Evolutionary conservation across 2,888 invertebrate genomes (phyloP).

Genomic region (Drosophila histrio): DNA sequence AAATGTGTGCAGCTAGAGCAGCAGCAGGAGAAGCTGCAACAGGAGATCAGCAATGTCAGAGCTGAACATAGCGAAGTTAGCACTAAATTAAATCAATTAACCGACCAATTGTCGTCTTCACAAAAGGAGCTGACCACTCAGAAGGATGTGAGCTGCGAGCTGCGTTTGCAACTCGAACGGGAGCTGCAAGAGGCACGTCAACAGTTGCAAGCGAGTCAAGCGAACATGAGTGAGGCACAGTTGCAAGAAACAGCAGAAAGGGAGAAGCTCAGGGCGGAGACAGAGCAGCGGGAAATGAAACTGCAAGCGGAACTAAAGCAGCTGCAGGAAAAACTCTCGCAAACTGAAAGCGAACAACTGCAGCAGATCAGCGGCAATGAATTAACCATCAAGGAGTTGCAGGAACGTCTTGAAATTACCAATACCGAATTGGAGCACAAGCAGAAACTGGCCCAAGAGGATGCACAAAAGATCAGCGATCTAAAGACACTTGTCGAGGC

Average conservation of each 20-base stretch:
- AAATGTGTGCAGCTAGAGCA: constrained; percentile 56
- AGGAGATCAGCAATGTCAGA: constrained; percentile 54
- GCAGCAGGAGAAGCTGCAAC: constrained; percentile 63
- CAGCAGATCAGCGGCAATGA: constrained; percentile 57
- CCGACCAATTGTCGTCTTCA: constrained; percentile 58
- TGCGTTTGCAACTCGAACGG: constrained; percentile 62
- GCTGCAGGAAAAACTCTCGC: constrained; percentile 45
- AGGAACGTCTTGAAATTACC: constrained; percentile 67
- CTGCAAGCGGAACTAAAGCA: constrained; percentile 47
- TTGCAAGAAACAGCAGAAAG: constrained; percentile 40
- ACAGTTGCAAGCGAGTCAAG: constrained; percentile 55
- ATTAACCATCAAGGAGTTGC: constrained; percentile 60
- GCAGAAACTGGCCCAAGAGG: constrained; percentile 66
- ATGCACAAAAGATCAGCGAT: constrained; percentile 75
- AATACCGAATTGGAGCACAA: constrained; percentile 66
- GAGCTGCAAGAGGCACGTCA: constrained; percentile 69
- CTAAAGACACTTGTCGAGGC: constrained; percentile 73
- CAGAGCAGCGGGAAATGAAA: constrained; percentile 21
- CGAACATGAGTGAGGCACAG: constrained; percentile 40
- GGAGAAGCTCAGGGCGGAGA: constrained; percentile 45
- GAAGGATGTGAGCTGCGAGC: constrained; percentile 60
- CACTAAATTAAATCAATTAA: constrained; percentile 58
- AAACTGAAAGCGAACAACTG: constrained; percentile 42
- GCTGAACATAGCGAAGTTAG: constrained; percentile 53
- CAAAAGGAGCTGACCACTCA: constrained; percentile 63